Conservation (phyloP, 2,888 invertebrate genomes). For the Acheta domesticus region DNA sequence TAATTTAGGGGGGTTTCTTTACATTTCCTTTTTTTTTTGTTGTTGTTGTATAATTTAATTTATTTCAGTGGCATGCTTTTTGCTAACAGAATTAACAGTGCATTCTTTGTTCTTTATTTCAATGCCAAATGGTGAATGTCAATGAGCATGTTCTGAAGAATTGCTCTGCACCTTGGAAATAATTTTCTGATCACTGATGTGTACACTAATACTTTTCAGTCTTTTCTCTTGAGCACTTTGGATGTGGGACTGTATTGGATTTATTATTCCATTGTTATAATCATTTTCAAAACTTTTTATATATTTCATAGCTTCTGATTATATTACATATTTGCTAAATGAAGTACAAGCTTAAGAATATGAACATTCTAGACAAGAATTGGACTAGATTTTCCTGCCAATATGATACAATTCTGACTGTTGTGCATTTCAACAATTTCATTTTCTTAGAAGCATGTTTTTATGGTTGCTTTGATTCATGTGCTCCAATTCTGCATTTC, state of each 20-base stretch:
- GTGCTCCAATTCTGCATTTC: no score
- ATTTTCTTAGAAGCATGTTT: background rate
- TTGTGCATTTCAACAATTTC: background rate
- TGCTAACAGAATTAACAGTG: background rate
- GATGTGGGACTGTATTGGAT: constrained; percentile 9
- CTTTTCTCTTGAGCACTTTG: background rate
- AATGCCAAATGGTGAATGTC: background rate
- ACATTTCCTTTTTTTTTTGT: constrained; percentile 19
- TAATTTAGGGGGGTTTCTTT: background rate
- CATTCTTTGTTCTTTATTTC: background rate
- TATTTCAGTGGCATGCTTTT: constrained; percentile 24
- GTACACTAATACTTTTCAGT: constrained; percentile 1
- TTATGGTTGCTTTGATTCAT: background rate
- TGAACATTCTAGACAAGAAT: background rate
- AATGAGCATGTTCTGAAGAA: constrained; percentile 20
- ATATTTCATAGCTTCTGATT: no score
- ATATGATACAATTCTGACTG: background rate
- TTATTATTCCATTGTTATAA: background rate
- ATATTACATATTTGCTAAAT: no score
- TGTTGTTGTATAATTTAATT: background rate
- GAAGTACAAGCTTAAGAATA: background rate
- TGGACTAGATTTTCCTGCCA: background rate
- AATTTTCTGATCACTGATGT: constrained; percentile 21
- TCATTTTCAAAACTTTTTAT: no score
- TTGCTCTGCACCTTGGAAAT: constrained; percentile 26